Evolutionary conservation across 2,113 vertebrate genomes (phyloP).

Genomic region (Trogon surrucura): DNA sequence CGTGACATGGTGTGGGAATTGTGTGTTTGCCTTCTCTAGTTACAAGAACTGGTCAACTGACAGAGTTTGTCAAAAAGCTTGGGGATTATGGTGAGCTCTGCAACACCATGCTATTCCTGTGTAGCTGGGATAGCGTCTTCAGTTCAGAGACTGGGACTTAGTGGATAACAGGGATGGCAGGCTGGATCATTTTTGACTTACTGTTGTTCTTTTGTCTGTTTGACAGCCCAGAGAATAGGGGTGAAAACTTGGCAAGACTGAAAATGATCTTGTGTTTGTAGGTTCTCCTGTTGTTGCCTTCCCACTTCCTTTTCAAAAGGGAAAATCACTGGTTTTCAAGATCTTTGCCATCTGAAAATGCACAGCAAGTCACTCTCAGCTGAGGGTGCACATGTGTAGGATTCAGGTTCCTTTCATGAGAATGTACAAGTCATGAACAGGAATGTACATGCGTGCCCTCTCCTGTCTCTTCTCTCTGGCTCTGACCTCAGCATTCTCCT

Average conservation of each 20-base stretch:
- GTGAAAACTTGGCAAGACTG: background rate
- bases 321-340: background rate
- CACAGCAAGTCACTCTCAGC: background rate
- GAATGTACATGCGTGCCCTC: accelerated
- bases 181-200: background rate
- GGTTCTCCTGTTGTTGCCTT: background rate
- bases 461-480: background rate
- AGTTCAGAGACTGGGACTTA: background rate
- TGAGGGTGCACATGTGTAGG: background rate
- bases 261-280: background rate
- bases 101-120: background rate
- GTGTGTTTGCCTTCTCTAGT: background rate
- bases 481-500: background rate
- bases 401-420: background rate
- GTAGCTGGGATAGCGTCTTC: background rate
- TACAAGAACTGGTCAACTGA: background rate
- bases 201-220: background rate
- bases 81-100: background rate
- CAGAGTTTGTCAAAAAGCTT: background rate
- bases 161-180: background rate
- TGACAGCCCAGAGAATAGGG: background rate
- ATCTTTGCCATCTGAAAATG: background rate
- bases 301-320: background rate
- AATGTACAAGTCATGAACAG: background rate
- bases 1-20: accelerated